Conservation (phyloP, 2,113 vertebrate species). For the Vireo altiloquus region DNA sequence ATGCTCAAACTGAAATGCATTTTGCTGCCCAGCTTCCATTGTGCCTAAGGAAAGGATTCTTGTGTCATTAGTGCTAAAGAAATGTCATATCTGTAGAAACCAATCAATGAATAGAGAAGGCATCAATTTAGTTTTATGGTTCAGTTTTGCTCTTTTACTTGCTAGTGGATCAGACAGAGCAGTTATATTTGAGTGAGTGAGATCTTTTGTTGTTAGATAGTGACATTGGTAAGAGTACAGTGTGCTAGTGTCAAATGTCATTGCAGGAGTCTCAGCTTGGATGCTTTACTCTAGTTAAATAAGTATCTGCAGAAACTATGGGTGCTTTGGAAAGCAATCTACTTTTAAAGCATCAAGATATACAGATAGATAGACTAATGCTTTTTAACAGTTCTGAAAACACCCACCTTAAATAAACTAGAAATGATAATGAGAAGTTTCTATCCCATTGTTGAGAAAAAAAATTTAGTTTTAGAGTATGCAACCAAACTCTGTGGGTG, state of each 20-base stretch:
- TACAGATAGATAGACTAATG: not conserved
- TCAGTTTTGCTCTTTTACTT: not conserved
- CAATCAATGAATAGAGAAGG: not conserved
- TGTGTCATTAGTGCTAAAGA: conserved; percentile 1
- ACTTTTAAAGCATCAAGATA: not conserved
- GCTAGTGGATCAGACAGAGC: not conserved
- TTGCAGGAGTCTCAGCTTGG: not conserved
- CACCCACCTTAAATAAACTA: not conserved
- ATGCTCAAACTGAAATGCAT: not conserved
- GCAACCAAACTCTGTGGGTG: not conserved
- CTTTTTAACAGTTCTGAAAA: not conserved
- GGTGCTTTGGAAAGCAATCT: not conserved
- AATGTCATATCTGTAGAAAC: not conserved
- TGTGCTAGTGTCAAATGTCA: not conserved
- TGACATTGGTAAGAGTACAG: not conserved
- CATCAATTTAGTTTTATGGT: not conserved
- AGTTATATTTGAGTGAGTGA: not conserved
- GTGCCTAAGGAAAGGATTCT: not conserved
- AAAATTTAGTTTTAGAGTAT: not conserved
- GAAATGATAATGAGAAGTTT: not conserved
- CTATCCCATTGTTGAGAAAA: not conserved
- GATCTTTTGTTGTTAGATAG: not conserved
- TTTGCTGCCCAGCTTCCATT: not conserved
- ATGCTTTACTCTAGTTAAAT: not conserved
- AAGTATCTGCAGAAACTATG: not conserved